Evolutionary conservation across 1,140 invertebrate species (phyloP).

Genomic region (Nasonia vitripennis): DNA sequence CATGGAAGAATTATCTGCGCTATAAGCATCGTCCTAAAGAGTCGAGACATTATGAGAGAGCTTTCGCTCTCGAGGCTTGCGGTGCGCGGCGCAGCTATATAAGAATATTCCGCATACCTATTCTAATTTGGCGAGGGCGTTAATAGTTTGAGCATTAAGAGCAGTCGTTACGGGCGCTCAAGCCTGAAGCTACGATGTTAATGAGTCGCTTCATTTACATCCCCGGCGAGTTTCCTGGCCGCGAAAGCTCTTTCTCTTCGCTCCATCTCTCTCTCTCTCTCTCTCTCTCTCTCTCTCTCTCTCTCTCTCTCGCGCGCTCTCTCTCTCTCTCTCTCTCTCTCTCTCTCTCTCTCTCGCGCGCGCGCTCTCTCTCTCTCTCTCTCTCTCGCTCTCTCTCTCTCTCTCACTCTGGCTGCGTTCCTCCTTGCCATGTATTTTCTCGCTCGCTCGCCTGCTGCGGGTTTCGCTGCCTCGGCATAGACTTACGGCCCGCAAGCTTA

Average conservation of each 20-base stretch:
- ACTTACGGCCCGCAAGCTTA: constrained; percentile 35
- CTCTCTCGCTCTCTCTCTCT: not conserved
- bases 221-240: constrained; percentile 13
- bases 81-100: not conserved
- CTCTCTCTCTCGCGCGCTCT: not conserved
- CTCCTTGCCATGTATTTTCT: constrained; percentile 16
- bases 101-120: constrained; percentile 48
- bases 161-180: constrained; percentile 52
- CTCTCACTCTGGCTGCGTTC: not conserved
- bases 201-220: constrained; percentile 63
- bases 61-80: not conserved
- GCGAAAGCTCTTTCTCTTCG: constrained; percentile 3
- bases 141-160: constrained; percentile 62
- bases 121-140: constrained; percentile 55
- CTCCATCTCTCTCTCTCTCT: not conserved
- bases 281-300: not conserved
- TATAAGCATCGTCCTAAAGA: constrained; percentile 32
- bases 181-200: constrained; percentile 58
- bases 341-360: not conserved
- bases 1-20: not conserved
- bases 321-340: constrained; percentile 1
- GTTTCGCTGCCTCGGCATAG: constrained; percentile 28
- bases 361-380: not conserved
- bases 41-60: constrained; percentile 32
- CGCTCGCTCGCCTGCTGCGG: not conserved